A percentile compares a stretch with the other conserved stretches of the same genome.
Evolutionary conservation across 2,888 invertebrate species (phyloP).

Genomic region (Acleris literana): DNA sequence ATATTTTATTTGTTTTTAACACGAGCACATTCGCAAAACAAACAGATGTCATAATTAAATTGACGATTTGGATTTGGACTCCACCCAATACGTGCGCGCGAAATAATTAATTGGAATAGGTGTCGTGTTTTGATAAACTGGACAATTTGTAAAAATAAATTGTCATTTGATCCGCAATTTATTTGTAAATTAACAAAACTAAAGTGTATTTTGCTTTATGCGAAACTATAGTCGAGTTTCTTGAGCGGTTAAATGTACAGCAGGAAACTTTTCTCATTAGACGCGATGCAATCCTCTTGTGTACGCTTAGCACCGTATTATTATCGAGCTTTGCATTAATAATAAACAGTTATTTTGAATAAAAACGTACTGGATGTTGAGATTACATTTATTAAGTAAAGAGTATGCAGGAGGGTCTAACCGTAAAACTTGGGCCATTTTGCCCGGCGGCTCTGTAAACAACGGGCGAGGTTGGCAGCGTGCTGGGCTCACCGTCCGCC

Average conservation of each 20-base stretch:
- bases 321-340: conserved; percentile 21
- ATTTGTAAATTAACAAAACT: background rate
- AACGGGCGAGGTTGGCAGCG: conserved; percentile 46
- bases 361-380: conserved; percentile 25
- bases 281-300: conserved; percentile 37
- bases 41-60: conserved; percentile 24
- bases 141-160: background rate
- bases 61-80: conserved; percentile 24
- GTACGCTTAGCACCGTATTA: conserved; percentile 18
- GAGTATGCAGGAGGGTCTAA: conserved; percentile 18
- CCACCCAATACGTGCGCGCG: conserved; percentile 10
- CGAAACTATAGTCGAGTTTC: conserved; percentile 19
- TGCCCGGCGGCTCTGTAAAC: conserved; percentile 36
- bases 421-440: conserved; percentile 38
- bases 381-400: conserved; percentile 35
- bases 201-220: conserved; percentile 12
- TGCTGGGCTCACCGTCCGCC: conserved; percentile 37
- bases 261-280: conserved; percentile 46
- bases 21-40: background rate
- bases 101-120: conserved; percentile 13
- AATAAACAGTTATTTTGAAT: conserved; percentile 21
- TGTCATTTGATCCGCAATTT: no score
- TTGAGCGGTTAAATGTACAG: conserved; percentile 26
- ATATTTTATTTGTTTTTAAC: background rate
- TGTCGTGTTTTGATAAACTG: background rate